Base-by-base conservation (phyloP, 1,140 invertebrate species). In the Heliconius hermathena region DNA sequence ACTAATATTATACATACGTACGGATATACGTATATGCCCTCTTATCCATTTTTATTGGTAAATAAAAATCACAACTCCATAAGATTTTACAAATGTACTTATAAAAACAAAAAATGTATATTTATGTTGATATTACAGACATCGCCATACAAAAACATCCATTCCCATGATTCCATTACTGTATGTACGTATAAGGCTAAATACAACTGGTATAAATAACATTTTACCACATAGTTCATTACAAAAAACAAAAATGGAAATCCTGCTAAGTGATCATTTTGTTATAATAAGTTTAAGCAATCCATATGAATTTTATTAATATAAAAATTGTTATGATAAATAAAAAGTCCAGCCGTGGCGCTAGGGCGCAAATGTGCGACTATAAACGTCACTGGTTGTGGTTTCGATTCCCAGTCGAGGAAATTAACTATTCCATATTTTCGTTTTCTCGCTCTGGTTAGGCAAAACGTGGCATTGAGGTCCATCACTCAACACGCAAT, bases 161-260 rank as follows among this genome's bases (percentile, higher is more conserved):
- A 66, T 66, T 66, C 60, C 60, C 60, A 66, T 66, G 60, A 66
- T 26, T 66, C 60, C 60, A 66, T 66, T 66, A 66, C 60, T 0
- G 60, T 5, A 66, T 66, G 60, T 66, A 66, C 60, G 9, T 66
- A 66, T 66, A 66, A 66, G 60, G 60, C n/a, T 66, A 66, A 66
- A 26, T 66, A 26, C 9, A 11, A 66, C 22, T 8, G 26, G 60
- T 66, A 66, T 66, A 26, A 66, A 29, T 66, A 66, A 29, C 60
- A 26, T 26, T 66, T 66, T 26, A 66, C 57, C 11, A 26, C 3
- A 26, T 66, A 66, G 11, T 46, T 16, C 3, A 13, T 66, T 66
- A 16, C 20, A 16, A 16, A 29, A 26, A 66, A n/a, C 8, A 66
- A 66, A 66, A 66, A 29, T 66, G 60, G 11, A 66, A 66, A 26